Evolutionary conservation across 1,140 invertebrate species (phyloP).

Genomic region (Procambarus clarkii): DNA sequence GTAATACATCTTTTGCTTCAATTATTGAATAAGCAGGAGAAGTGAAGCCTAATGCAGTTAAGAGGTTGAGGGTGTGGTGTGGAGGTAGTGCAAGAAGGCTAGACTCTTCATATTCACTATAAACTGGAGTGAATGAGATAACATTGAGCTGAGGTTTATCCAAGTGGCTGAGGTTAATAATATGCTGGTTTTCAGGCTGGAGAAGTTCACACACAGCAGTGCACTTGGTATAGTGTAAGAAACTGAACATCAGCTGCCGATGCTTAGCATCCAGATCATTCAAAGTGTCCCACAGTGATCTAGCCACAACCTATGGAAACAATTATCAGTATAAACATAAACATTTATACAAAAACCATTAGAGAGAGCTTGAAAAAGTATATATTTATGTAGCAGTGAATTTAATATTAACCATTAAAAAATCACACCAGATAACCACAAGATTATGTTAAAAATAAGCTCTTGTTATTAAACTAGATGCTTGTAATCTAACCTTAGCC

Average conservation of each 20-base stretch:
- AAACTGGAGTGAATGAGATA: conserved; percentile 76
- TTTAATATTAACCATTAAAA: too few species aligned
- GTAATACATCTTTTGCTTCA: not conserved
- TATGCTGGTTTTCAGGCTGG: conserved; percentile 77
- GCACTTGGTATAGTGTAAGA: conserved; percentile 73
- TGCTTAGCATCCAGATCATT: conserved; percentile 73
- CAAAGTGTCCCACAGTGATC: conserved; percentile 41
- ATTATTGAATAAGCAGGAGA: conserved; percentile 24
- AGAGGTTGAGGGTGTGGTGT: conserved; percentile 37
- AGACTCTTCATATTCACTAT: conserved; percentile 68
- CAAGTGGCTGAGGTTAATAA: conserved; percentile 76
- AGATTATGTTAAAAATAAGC: too few species aligned
- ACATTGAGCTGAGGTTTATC: conserved; percentile 75
- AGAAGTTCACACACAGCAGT: conserved; percentile 78
- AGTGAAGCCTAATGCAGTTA: conserved; percentile 39
- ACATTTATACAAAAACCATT: not conserved
- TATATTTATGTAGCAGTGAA: too few species aligned
- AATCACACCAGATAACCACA: too few species aligned
- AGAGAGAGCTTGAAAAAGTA: too few species aligned
- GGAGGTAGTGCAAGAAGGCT: conserved; percentile 73
- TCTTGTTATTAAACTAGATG: not conserved
- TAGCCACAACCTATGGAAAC: conserved; percentile 74
- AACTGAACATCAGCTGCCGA: conserved; percentile 66
- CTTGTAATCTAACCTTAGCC: conserved; percentile 36
- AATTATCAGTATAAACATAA: not conserved